Base-by-base conservation (phyloP, 92 coral and sea anemone genomes). In the Palythoa heliodiscus region DNA sequence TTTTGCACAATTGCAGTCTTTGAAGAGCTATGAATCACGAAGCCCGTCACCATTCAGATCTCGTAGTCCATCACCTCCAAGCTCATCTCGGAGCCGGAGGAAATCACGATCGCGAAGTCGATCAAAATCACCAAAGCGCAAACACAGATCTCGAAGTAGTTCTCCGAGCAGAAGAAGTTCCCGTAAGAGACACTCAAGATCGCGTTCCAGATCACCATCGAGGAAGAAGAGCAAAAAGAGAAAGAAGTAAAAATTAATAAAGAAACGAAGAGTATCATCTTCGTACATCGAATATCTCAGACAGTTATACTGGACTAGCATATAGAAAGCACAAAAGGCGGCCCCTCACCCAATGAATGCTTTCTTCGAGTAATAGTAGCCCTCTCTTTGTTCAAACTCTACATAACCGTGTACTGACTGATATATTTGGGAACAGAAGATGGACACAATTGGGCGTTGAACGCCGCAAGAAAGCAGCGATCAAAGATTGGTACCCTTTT, bases 31-130 rank as follows among this genome's bases (percentile, higher is more conserved):
- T 87, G 96, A 93, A 58, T 96, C 98, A 13, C 87, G 98, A 82
- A 90, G 95, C 70, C 99, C 98, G 57, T 94, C 99, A 6, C 98
- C 97, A 15, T 96, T 98, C 11, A 88, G 92, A 58, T 92, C 95
- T 83, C 95, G 95, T 61, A 93, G 96, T 47, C 84, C 84, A 13
- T 80, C 84, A 0, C 80, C 85, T 2, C 86, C 92, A 25, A 92
- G 95, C 54, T 94, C 98, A 35, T 95, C 98, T 66, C 92, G 98
- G 5, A 91, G 94, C 55, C 93, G 98, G 69, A 88, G 89, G 73
- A 90, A 88, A 67, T 92, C 95, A 52, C 95, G 98, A 58, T 94
- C 98, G 50, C 84, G 93, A 86, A 94, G 95, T 68, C 93, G 95
- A 47, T 93, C 98, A 8, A 93, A 90, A 25, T 80, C 90, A 60